Conservation (phyloP, 2,888 invertebrate genomes). For the Philereme transversata region DNA sequence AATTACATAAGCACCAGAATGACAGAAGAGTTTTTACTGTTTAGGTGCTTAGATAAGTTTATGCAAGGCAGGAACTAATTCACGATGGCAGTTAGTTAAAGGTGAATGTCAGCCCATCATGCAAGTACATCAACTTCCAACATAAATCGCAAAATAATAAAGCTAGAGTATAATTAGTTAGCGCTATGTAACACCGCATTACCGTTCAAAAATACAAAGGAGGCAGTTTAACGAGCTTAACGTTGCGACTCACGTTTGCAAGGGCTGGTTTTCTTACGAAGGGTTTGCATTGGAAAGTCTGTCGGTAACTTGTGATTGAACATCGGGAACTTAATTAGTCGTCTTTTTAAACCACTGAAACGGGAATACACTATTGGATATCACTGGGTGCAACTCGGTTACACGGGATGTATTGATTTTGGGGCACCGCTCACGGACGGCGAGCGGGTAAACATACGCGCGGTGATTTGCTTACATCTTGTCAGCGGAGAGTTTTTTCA, state of each 20-base stretch:
- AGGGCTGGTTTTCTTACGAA: conserved; percentile 96
- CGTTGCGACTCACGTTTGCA: conserved; percentile 93
- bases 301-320: conserved; percentile 84
- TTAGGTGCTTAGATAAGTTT: no score
- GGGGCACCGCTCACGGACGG: conserved; percentile 51
- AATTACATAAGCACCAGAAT: no score
- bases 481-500: conserved; percentile 31
- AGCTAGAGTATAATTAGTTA: conserved; percentile 63
- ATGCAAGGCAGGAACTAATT: no score
- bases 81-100: conserved; percentile 17
- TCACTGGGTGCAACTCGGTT: conserved; percentile 63
- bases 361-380: conserved; percentile 68
- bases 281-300: conserved; percentile 92
- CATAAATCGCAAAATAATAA: conserved; percentile 73
- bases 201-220: conserved; percentile 46
- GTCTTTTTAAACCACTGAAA: conserved; percentile 64
- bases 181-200: conserved; percentile 72
- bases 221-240: conserved; percentile 52
- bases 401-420: conserved; percentile 72
- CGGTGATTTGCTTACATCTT: conserved; percentile 45
- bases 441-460: conserved; percentile 42
- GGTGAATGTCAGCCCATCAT: conserved; percentile 68
- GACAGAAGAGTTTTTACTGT: no score
- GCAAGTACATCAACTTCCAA: conserved; percentile 58
- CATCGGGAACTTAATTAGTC: conserved; percentile 68